Conservation (phyloP, 1,140 invertebrate genomes). For the Copidosoma floridanum region DNA sequence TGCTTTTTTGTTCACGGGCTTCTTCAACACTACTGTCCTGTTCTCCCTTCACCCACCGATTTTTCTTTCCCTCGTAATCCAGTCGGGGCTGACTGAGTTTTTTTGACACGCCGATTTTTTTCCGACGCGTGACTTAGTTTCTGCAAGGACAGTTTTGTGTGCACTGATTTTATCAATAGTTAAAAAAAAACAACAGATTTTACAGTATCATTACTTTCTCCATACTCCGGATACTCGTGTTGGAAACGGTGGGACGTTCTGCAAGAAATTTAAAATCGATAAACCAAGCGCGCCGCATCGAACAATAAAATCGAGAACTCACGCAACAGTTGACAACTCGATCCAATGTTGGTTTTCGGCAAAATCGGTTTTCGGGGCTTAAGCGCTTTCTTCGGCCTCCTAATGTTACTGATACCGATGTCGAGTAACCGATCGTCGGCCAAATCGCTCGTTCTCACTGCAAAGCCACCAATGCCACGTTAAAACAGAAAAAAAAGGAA, state of each 20-base stretch:
- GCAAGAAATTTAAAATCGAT: neutral
- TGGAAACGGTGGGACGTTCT: conserved; percentile 10
- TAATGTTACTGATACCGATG: conserved; percentile 16
- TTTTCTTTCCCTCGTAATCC: conserved; percentile 3
- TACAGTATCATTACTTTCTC: conserved; percentile 2
- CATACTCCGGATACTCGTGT: neutral
- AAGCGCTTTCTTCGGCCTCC: conserved; percentile 19
- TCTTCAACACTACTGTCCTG: neutral
- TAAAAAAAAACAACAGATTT: neutral
- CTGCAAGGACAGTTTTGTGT: no score
- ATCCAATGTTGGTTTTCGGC: conserved; percentile 28
- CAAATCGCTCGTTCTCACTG: no score
- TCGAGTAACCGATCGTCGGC: no score
- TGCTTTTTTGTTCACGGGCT: conserved; percentile 2
- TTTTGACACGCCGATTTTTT: neutral
- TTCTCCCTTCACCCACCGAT: neutral
- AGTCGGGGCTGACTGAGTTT: neutral
- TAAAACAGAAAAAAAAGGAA: no score
- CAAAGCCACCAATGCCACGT: no score
- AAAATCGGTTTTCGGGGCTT: conserved; percentile 28
- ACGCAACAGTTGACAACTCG: conserved; percentile 21
- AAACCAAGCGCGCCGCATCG: neutral
- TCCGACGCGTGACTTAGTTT: neutral
- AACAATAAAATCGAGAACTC: neutral
- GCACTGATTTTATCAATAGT: no score